Conservation (phyloP, 2,888 invertebrate species). For the Gibbula magus region DNA sequence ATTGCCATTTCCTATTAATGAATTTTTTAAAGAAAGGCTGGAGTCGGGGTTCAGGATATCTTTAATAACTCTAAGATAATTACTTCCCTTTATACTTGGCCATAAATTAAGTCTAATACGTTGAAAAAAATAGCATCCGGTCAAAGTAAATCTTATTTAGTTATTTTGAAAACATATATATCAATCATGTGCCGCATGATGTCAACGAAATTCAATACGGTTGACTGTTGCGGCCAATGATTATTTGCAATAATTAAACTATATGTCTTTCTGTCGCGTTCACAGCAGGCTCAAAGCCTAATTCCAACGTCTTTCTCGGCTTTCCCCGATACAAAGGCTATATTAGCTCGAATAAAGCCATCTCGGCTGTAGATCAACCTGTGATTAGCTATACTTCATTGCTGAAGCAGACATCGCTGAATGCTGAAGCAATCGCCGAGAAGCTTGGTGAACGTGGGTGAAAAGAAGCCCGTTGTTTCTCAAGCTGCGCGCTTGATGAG, state of each 20-base stretch:
- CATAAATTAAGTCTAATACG: neutral
- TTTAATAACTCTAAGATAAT: neutral
- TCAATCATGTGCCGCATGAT: neutral
- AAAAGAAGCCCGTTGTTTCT: neutral
- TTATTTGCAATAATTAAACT: conserved; percentile 14
- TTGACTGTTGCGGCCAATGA: neutral
- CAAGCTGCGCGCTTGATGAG: neutral
- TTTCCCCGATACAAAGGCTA: neutral
- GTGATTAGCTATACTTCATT: neutral
- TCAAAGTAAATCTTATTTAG: neutral
- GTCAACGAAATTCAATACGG: conserved; percentile 5
- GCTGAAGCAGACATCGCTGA: neutral
- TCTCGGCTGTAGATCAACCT: neutral
- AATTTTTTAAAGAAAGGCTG: too few relatives aligned
- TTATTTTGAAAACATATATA: neutral
- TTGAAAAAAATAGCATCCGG: neutral
- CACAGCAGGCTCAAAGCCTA: neutral
- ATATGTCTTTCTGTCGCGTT: neutral
- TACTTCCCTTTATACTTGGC: neutral
- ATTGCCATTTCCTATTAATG: too few relatives aligned
- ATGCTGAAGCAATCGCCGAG: too few relatives aligned
- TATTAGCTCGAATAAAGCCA: neutral
- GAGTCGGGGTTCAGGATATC: neutral
- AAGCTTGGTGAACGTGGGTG: neutral
- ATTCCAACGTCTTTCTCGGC: neutral